Evolutionary conservation across 2,888 invertebrate species (phyloP), one percentile per base, ranked within the genome.

Genomic region (Megaustenia siamemsis): DNA sequence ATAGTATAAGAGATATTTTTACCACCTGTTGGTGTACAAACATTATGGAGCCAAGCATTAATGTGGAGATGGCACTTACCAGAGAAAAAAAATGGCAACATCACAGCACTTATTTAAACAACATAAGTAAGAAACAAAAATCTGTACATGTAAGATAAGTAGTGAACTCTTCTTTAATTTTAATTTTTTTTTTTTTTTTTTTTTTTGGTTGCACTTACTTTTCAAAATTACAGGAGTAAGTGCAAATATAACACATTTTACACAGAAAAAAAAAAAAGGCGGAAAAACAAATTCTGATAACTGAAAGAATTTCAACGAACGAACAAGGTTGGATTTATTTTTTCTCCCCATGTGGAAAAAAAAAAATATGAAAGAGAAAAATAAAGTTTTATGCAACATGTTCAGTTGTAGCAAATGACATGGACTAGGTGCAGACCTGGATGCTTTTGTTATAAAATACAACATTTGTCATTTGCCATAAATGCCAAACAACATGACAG

Each of bases 141-240:
- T n/a, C n/a, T n/a, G n/a, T n/a, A n/a, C n/a, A 40, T 28, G 18
- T 28, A 49, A 49, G 75, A 49, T 49, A 75, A 53, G 45, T 75
- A 75, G 49, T 35, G 35, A 66, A 66, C 38, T 69, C 40, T 43
- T 45, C n/a, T 63, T 32, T 63, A 60, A 6, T 60, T 28, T 28
- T 60, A 60, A 21, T 43, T 24, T 43, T 71, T 18, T 71, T 45
- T n/a, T 56, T 56, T 76, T 77, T 77, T 24, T 35, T 38, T 4
- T 5, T 73, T n/a, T n/a, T n/a, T n/a, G n/a, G n/a, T n/a, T n/a
- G n/a, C n/a, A n/a, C n/a, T 71, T 38, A 24, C 3, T 40, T 40
- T 56, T 24, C 24, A 60, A 77, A 56, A 60, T 77, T 38, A 77
- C 60, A 77, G 24, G 77, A 77, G 60, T 77, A 77, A 77, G 60